Percentiles rank a stretch among this genome's conserved stretches.
These are phyloP conservation scores for Odocoileus hemionus DNA, from an alignment of 2,113 vertebrate species.

Conservation along the genomic window DNA sequence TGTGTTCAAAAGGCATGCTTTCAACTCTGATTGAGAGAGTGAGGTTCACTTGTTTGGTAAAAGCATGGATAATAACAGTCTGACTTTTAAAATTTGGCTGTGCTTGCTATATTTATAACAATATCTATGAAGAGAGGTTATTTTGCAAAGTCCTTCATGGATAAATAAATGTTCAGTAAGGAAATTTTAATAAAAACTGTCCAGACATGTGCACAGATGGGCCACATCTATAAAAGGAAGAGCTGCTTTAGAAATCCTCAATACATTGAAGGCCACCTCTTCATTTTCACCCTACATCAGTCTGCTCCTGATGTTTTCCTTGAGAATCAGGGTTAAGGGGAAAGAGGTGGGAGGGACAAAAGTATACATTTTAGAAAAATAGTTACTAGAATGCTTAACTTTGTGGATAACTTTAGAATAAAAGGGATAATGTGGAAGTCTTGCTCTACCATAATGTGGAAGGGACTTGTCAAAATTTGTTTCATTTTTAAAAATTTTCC, in stretches of 20 bases:
- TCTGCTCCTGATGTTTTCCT: not conserved
- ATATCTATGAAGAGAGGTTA: slow-evolving; percentile 34
- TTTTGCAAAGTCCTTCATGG: slow-evolving; percentile 46
- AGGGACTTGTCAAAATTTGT: not conserved
- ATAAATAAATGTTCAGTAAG: slow-evolving; percentile 38
- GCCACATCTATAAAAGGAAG: not conserved
- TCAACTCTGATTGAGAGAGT: not conserved
- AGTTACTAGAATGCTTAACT: not conserved
- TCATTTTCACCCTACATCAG: not conserved
- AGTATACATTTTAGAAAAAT: not conserved
- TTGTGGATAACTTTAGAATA: not conserved
- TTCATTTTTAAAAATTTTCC: not conserved
- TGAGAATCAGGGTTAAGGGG: not conserved
- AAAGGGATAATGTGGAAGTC: not conserved
- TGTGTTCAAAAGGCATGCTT: slow-evolving; percentile 18
- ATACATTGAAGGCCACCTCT: not conserved
- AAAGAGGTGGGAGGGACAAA: not conserved
- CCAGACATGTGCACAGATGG: slow-evolving; percentile 11
- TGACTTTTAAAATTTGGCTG: slow-evolving; percentile 32
- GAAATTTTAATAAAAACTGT: slow-evolving; percentile 50
- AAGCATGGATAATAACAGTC: slow-evolving; percentile 50
- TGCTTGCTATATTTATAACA: slow-evolving; percentile 46
- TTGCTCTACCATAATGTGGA: not conserved
- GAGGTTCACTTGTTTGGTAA: slow-evolving; percentile 26
- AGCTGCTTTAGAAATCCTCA: not conserved